A percentile compares a stretch with the other conserved stretches of the same genome.
phyloP scores from a whole-genome alignment of 2,797 vertebrate genomes.

The Leptatherina wallacei region DNA sequence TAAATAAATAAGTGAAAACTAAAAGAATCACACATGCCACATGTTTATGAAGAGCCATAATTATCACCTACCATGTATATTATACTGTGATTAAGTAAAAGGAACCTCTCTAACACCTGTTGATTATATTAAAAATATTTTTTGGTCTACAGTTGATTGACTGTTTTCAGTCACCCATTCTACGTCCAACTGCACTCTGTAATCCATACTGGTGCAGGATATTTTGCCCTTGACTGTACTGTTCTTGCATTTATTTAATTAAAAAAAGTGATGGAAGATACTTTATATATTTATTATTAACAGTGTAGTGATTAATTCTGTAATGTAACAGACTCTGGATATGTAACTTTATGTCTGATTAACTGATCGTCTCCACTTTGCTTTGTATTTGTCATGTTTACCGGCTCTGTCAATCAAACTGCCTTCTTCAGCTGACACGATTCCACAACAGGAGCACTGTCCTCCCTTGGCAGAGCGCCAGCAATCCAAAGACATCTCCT shows the following conservation, averaged over 20 bases:
- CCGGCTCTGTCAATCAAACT: constrained; percentile 71
- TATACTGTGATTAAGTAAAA: too few species aligned
- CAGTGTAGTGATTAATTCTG: not conserved
- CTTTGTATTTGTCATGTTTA: constrained; percentile 60
- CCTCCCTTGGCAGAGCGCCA: constrained; percentile 60
- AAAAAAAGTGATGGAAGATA: not conserved
- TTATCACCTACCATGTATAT: not conserved
- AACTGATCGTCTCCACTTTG: constrained; percentile 29
- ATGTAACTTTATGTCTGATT: not conserved
- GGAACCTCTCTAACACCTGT: too few species aligned
- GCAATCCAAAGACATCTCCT: constrained; percentile 67
- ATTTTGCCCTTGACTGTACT: not conserved
- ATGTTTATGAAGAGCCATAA: not conserved
- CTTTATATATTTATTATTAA: not conserved
- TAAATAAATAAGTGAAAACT: too few species aligned
- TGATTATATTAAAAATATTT: too few species aligned
- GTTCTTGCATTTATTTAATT: not conserved
- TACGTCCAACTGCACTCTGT: not conserved
- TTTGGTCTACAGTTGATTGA: too few species aligned
- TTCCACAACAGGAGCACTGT: constrained; percentile 70
- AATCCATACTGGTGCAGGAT: not conserved
- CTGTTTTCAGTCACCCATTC: not conserved
- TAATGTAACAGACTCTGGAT: not conserved
- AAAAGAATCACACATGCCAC: too few species aligned
- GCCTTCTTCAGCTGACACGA: constrained; percentile 78